These are phyloP conservation scores for Anolis carolinensis DNA, from an alignment of 2,113 vertebrate species.

Conservation along the genomic window DNA sequence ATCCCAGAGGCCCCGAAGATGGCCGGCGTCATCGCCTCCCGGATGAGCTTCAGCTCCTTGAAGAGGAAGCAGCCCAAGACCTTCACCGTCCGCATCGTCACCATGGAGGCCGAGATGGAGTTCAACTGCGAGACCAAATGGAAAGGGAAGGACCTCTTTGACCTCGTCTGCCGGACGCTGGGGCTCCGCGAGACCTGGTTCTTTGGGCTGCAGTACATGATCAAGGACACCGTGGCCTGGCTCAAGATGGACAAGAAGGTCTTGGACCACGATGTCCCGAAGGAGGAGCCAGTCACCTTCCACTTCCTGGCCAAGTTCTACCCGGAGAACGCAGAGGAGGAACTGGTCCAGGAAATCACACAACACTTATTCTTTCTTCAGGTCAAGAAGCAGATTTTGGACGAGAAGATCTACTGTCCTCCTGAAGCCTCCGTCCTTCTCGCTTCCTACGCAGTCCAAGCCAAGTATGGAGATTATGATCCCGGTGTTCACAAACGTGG, in stretches of 20 bases:
- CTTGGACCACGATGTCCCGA: conserved; percentile 93
- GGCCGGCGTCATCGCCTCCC: conserved; percentile 84
- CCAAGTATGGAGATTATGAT: conserved; percentile 96
- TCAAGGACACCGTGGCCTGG: conserved; percentile 95
- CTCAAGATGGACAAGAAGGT: conserved; percentile 99
- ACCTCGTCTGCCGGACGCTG: conserved; percentile 91
- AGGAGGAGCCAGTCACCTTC: conserved; percentile 90
- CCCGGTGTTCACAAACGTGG: conserved; percentile 90
- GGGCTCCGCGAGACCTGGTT: conserved; percentile 96
- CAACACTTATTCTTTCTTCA: conserved; percentile 96
- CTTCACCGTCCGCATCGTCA: conserved; percentile 85
- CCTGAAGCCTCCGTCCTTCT: conserved; percentile 95
- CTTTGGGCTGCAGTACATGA: conserved; percentile 90
- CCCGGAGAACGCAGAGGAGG: conserved; percentile 94
- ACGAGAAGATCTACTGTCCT: conserved; percentile 96
- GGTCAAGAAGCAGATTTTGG: conserved; percentile 95
- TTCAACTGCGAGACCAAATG: conserved; percentile 89
- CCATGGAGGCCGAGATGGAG: conserved; percentile 91
- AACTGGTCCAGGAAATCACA: conserved; percentile 94
- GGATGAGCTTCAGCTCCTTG: conserved; percentile 83
- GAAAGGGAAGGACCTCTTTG: conserved; percentile 97
- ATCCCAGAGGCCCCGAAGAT: conserved; percentile 65
- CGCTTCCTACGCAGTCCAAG: conserved; percentile 94
- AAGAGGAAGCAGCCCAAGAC: conserved; percentile 83
- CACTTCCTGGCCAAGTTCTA: conserved; percentile 96